These are phyloP conservation scores for Oscheius myriophilus DNA, from an alignment of 2,888 invertebrate genomes.

Conservation along the genomic window DNA sequence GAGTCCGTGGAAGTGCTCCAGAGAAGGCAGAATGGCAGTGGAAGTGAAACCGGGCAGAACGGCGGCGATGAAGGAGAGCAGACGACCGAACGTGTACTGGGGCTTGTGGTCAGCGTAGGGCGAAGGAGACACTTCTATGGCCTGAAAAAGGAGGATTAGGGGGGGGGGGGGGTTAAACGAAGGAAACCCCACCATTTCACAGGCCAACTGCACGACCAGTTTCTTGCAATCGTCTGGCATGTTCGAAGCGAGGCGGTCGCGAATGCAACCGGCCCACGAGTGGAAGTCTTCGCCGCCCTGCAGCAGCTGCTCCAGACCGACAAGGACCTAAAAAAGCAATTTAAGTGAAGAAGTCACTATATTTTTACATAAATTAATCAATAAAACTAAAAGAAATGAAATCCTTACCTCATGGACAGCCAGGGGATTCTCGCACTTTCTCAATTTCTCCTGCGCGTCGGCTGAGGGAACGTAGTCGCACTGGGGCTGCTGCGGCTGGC, in stretches of 20 bases:
- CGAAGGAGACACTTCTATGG: conserved; percentile 18
- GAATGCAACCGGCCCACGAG: conserved; percentile 26
- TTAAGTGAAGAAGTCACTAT: not conserved
- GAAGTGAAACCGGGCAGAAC: conserved; percentile 24
- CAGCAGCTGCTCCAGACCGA: conserved; percentile 46
- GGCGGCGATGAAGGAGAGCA: conserved; percentile 31
- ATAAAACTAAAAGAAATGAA: not conserved
- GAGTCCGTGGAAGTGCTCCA: conserved; percentile 12
- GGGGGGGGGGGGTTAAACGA: not conserved
- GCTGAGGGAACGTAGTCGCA: conserved; percentile 5
- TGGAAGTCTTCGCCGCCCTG: conserved; percentile 36
- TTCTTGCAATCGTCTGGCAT: conserved; percentile 20
- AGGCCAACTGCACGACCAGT: conserved; percentile 13
- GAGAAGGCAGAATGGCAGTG: conserved; percentile 8
- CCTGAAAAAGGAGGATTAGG: conserved; percentile 5
- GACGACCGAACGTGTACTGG: conserved; percentile 38
- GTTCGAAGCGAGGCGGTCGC: conserved; percentile 12
- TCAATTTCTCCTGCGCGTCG: conserved; percentile 9
- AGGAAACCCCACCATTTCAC: conserved; percentile 23
- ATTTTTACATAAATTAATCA: too few species aligned
- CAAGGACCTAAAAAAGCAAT: conserved; percentile 36
- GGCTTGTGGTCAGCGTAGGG: conserved; percentile 26
- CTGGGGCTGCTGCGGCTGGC: conserved; percentile 1
- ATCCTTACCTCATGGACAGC: conserved; percentile 17
- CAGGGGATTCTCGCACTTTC: conserved; percentile 6